Evolutionary conservation across 1,140 invertebrate species (phyloP).

Genomic region (Drosophila trapezifrons): DNA sequence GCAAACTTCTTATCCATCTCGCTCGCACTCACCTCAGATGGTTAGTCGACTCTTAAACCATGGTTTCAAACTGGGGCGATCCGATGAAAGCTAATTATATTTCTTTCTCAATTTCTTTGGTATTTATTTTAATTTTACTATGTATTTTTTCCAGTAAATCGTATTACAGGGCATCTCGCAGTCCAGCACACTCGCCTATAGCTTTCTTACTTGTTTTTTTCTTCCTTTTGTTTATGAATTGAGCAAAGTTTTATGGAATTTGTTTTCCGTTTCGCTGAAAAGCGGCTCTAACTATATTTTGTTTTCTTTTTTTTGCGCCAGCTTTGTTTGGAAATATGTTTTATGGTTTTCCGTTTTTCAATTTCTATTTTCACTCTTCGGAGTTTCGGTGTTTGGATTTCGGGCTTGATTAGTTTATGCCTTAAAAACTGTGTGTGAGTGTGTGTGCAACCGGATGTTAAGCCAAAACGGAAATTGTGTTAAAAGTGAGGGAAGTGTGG

Average conservation of each 20-base stretch:
- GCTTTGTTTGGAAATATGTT: constrained; percentile 28
- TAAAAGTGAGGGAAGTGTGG: constrained; percentile 5
- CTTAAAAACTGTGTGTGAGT: neutral
- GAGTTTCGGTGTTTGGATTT: constrained; percentile 1
- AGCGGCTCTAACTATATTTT: constrained; percentile 15
- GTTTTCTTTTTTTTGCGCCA: constrained; percentile 3
- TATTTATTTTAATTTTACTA: neutral
- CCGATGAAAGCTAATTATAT: neutral
- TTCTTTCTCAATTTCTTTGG: too few relatives aligned
- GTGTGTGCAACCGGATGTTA: constrained; percentile 17
- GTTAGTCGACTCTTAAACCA: neutral
- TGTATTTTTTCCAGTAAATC: neutral
- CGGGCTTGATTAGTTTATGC: constrained; percentile 24
- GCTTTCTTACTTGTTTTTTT: constrained; percentile 1
- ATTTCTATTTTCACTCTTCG: constrained; percentile 14
- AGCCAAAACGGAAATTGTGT: constrained; percentile 20
- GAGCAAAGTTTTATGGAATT: constrained; percentile 57
- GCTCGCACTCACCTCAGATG: too few relatives aligned
- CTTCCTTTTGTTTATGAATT: constrained; percentile 40
- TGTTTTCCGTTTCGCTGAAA: constrained; percentile 31
- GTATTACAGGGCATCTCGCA: neutral
- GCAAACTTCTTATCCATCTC: too few relatives aligned
- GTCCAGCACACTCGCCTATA: neutral
- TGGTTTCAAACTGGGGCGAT: neutral
- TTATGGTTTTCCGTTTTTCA: constrained; percentile 37